Evolutionary conservation across 1,140 invertebrate species (phyloP).

Genomic region (Aphaenogaster rudis): DNA sequence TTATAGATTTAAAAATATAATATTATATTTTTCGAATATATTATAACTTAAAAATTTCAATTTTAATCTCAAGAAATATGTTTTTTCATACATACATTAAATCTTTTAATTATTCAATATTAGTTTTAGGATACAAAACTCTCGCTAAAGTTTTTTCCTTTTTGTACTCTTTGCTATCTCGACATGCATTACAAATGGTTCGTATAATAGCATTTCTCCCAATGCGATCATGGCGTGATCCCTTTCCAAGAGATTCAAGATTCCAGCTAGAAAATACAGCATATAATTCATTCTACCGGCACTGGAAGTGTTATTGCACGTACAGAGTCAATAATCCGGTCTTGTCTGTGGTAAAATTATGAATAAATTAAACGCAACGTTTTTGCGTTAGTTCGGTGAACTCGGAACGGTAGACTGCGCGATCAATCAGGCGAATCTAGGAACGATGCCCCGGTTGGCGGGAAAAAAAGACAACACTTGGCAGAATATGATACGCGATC

Average conservation of each 20-base stretch:
- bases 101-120: conserved; percentile 5
- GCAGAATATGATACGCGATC: conserved; percentile 53
- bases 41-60: background rate
- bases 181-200: conserved; percentile 13
- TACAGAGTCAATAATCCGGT: conserved; percentile 31
- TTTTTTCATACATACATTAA: background rate
- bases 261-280: conserved; percentile 29
- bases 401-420: background rate
- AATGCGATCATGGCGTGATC: background rate
- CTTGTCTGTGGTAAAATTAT: conserved; percentile 30
- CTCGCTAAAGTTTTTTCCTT: background rate
- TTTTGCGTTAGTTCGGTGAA: conserved; percentile 14
- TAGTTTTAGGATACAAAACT: background rate
- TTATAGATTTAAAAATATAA: background rate
- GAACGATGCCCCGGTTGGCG: background rate
- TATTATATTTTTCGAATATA: background rate
- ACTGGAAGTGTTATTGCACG: conserved; percentile 29
- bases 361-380: conserved; percentile 53
- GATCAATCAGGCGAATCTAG: conserved; percentile 43
- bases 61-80: background rate
- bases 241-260: conserved; percentile 42
- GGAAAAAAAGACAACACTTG: conserved; percentile 7
- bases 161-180: background rate
- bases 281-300: conserved; percentile 12
- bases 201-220: background rate